Conservation (phyloP, 2,888 invertebrate species). For the Caenorhabditis sinica region DNA sequence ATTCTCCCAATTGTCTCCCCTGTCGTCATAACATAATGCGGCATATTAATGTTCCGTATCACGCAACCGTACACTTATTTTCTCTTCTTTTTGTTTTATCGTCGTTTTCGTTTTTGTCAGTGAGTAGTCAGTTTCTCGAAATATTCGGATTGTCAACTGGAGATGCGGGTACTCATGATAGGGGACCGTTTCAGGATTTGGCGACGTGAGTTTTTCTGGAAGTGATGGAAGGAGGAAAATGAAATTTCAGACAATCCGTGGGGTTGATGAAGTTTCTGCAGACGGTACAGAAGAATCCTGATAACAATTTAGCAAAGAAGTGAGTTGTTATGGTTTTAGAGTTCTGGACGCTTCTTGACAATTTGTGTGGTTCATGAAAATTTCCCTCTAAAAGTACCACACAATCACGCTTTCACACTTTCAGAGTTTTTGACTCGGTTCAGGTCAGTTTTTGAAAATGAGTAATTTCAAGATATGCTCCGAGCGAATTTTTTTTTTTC, state of each 20-base stretch:
- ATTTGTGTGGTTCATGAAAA: too few relatives aligned
- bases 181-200: constrained; percentile 74
- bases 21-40: constrained; percentile 28
- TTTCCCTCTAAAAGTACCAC: too few relatives aligned
- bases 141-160: constrained; percentile 76
- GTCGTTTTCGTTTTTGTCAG: not conserved
- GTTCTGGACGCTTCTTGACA: too few relatives aligned
- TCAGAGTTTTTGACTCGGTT: too few relatives aligned
- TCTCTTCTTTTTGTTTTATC: not conserved
- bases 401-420: too few relatives aligned
- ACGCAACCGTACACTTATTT: constrained; percentile 22
- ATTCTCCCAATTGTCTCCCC: constrained; percentile 20
- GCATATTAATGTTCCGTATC: constrained; percentile 31
- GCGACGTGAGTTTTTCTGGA: constrained; percentile 65
- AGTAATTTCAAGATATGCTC: too few relatives aligned
- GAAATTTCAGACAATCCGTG: constrained; percentile 72
- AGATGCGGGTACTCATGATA: constrained; percentile 72
- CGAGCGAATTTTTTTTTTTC: too few relatives aligned
- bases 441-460: too few relatives aligned
- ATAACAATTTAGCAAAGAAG: constrained; percentile 72
- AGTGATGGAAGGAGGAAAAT: not conserved
- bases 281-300: constrained; percentile 73
- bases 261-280: constrained; percentile 75
- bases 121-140: constrained; percentile 68
- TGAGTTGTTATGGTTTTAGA: constrained; percentile 46